phyloP scores from a whole-genome alignment of 2,113 vertebrate genomes.

The Picathartes gymnocephalus region DNA sequence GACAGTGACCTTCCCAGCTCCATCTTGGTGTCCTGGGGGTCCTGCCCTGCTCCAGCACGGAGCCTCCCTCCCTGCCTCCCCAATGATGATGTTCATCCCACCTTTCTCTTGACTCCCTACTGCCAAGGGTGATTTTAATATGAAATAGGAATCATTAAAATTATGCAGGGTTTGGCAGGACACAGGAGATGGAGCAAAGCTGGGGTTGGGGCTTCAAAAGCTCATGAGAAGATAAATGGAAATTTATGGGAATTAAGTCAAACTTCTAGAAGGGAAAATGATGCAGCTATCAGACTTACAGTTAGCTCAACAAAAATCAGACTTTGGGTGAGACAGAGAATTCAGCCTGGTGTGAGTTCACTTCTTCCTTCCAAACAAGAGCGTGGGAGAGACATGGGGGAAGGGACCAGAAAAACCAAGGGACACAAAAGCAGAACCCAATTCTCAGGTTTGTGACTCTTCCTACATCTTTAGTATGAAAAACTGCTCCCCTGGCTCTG shows the following conservation, averaged over 20 bases:
- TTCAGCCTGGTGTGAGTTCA: not conserved
- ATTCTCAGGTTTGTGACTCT: not conserved
- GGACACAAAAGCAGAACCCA: not conserved
- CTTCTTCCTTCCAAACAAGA: not conserved
- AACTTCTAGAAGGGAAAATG: not conserved
- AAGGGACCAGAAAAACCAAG: not conserved
- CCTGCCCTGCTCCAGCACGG: not conserved
- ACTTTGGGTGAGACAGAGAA: not conserved
- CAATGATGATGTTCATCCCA: not conserved
- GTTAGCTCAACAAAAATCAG: not conserved
- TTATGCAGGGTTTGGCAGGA: not conserved
- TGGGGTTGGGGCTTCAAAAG: not conserved
- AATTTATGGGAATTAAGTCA: not conserved
- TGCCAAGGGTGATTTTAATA: not conserved
- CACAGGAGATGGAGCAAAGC: not conserved
- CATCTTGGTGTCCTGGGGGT: not conserved
- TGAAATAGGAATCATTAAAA: not conserved
- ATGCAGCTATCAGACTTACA: not conserved
- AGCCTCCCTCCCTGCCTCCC: not conserved
- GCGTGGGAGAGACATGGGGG: fast-evolving
- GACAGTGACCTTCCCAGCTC: not conserved
- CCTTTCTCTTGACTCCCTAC: not conserved
- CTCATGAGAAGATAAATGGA: not conserved
- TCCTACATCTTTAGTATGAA: not conserved
- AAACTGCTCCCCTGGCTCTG: not conserved